phyloP scores from a whole-genome alignment of 2,888 invertebrate genomes.

The Linnaemya tessellans region DNA sequence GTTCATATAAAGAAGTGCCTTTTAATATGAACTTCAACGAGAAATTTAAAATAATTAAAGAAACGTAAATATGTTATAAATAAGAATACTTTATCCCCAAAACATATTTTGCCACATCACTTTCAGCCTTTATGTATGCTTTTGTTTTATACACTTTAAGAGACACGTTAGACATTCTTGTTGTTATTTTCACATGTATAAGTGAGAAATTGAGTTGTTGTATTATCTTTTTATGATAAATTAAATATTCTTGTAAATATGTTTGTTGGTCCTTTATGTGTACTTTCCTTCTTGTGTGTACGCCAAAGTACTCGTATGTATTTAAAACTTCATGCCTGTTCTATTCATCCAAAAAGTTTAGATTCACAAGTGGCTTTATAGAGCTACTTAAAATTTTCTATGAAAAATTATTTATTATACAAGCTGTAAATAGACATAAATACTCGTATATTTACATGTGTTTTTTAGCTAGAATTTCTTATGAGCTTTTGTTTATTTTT shows the following conservation, averaged over 20 bases:
- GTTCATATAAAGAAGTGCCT: background rate
- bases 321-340: slow-evolving; percentile 42
- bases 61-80: background rate
- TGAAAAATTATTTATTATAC: slow-evolving; percentile 59
- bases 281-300: slow-evolving; percentile 7
- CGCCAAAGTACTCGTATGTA: slow-evolving; percentile 4
- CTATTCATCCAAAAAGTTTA: slow-evolving; percentile 37
- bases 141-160: slow-evolving; percentile 38
- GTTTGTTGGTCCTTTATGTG: slow-evolving; percentile 51
- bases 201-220: slow-evolving; percentile 34
- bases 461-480: slow-evolving; percentile 22
- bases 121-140: slow-evolving; percentile 35
- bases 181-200: slow-evolving; percentile 3
- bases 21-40: background rate
- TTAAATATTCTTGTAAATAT: slow-evolving; percentile 51
- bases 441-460: slow-evolving; percentile 23
- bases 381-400: slow-evolving; percentile 65
- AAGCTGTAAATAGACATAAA: slow-evolving; percentile 10
- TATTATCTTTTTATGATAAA: slow-evolving; percentile 73
- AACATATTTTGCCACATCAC: background rate
- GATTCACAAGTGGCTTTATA: slow-evolving; percentile 61
- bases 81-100: background rate
- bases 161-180: slow-evolving; percentile 12
- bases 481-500: slow-evolving; percentile 7
- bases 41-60: background rate